Conservation (phyloP, 2,113 vertebrate genomes). For the Nettapus auritus region DNA sequence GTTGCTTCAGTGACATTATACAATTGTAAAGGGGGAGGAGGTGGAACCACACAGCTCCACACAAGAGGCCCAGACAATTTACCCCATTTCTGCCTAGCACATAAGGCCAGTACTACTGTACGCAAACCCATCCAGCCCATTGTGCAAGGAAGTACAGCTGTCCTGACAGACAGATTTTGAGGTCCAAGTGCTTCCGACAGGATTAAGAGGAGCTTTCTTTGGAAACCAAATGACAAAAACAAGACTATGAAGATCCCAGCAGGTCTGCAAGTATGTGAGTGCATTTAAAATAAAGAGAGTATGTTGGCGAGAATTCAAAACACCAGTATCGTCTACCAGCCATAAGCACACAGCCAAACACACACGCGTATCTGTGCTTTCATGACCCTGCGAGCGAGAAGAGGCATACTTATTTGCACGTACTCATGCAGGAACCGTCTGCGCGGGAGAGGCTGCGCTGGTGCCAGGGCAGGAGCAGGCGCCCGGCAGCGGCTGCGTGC, state of each 20-base stretch:
- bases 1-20: fast-evolving
- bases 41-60: neutral
- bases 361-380: fast-evolving
- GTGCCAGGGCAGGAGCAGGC: neutral
- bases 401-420: fast-evolving
- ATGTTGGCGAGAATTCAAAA: fast-evolving
- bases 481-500: fast-evolving
- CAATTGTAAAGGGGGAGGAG: fast-evolving
- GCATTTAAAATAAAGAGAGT: fast-evolving
- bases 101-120: fast-evolving
- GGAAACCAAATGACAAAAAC: fast-evolving
- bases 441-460: fast-evolving
- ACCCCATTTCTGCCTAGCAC: fast-evolving
- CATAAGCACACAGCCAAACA: neutral
- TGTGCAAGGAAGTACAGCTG: fast-evolving
- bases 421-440: fast-evolving
- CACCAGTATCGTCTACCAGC: neutral
- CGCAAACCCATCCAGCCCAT: fast-evolving
- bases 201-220: neutral
- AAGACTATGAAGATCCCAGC: neutral
- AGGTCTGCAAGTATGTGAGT: fast-evolving
- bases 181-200: neutral
- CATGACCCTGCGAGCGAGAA: fast-evolving
- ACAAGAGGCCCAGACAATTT: neutral
- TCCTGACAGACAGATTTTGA: fast-evolving